phyloP scores from a whole-genome alignment of 2,888 invertebrate species.

The Drosophila monieri region DNA sequence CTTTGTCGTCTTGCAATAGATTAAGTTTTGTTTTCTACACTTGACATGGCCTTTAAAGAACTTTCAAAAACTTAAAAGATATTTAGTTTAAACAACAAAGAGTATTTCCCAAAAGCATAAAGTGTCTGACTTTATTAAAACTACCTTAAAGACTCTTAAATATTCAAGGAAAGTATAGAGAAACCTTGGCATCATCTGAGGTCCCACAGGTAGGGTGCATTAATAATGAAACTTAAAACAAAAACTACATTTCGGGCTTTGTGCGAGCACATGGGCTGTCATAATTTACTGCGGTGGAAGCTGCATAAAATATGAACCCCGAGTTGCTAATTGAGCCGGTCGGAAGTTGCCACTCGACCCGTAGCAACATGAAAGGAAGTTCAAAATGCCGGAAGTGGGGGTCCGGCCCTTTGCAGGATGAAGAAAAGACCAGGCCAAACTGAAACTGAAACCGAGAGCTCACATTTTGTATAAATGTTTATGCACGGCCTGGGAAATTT shows the following conservation, averaged over 20 bases:
- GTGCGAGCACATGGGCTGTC: slow-evolving; percentile 34
- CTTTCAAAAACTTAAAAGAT: not conserved
- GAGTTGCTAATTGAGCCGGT: slow-evolving; percentile 58
- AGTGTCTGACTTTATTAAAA: not conserved
- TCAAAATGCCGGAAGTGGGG: slow-evolving; percentile 21
- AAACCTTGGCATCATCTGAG: slow-evolving; percentile 15
- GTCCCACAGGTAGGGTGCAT: slow-evolving; percentile 19
- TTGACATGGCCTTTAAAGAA: not conserved
- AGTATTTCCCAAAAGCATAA: too few species aligned
- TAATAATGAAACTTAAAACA: slow-evolving; percentile 33
- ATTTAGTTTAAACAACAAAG: not conserved
- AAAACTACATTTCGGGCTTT: slow-evolving; percentile 21
- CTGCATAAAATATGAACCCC: slow-evolving; percentile 48
- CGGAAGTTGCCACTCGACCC: slow-evolving; percentile 33
- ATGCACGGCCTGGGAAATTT: slow-evolving; percentile 59
- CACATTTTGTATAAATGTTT: slow-evolving; percentile 49
- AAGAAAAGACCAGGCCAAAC: slow-evolving; percentile 17
- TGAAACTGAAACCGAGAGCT: slow-evolving; percentile 21
- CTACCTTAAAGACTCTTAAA: slow-evolving; percentile 16
- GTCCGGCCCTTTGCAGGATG: slow-evolving; percentile 36
- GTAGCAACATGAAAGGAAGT: slow-evolving; percentile 58
- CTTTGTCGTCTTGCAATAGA: too few species aligned
- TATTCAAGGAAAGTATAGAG: not conserved
- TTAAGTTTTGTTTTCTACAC: slow-evolving; percentile 16
- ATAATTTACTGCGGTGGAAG: slow-evolving; percentile 45